Evolutionary conservation across 2,113 vertebrate species (phyloP).

Genomic region (Phaetusa simplex): DNA sequence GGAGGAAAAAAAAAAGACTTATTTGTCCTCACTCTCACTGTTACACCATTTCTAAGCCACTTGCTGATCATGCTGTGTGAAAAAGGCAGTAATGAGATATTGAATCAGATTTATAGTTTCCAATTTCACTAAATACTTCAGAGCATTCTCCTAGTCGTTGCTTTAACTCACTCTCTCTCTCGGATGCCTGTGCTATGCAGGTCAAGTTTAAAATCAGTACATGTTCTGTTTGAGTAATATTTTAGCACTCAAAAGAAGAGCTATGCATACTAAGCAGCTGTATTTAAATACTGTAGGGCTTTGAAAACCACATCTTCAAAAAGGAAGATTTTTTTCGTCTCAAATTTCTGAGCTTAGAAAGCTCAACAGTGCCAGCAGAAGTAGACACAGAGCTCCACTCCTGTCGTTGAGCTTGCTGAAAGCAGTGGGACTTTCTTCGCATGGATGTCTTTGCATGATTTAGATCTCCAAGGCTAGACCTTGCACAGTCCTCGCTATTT

Average conservation of each 20-base stretch:
- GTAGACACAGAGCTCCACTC: neutral
- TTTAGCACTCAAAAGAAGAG: conserved; percentile 5
- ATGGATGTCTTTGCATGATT: neutral
- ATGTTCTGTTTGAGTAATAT: conserved; percentile 40
- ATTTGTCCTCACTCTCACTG: neutral
- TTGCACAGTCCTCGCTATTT: conserved; percentile 6
- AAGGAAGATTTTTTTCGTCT: conserved; percentile 6
- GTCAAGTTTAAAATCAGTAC: conserved; percentile 41
- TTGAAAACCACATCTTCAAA: neutral
- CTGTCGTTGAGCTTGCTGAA: neutral
- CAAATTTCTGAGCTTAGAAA: neutral
- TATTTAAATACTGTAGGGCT: conserved; percentile 4
- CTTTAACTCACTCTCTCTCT: neutral
- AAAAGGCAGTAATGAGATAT: conserved; percentile 16
- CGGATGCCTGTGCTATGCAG: neutral
- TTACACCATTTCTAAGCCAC: neutral
- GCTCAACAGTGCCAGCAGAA: neutral
- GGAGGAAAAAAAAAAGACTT: neutral
- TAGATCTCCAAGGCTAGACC: neutral
- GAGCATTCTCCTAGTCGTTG: neutral
- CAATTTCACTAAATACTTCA: conserved; percentile 46
- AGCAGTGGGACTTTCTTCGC: neutral
- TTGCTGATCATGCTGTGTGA: neutral
- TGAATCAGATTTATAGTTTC: conserved; percentile 28
- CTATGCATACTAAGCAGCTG: conserved; percentile 46